A percentile compares a stretch with the other conserved stretches of the same genome.
Conservation (phyloP, 1,140 invertebrate species). For the Drosophila malerkotliana region DNA sequence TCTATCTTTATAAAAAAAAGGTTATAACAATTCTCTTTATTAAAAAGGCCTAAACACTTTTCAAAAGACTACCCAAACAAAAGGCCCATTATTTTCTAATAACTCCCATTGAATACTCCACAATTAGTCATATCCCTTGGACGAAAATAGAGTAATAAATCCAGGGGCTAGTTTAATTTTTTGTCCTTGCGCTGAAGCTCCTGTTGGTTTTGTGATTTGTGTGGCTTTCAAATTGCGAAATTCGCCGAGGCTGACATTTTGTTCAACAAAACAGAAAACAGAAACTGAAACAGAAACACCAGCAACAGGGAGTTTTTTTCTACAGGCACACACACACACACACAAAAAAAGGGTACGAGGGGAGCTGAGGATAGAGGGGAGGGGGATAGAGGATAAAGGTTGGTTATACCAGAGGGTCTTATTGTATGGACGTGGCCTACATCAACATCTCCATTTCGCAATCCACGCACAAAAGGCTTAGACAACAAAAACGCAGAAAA, state of each 20-base stretch:
- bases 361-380: not conserved
- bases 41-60: too few relatives aligned
- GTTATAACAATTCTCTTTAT: too few relatives aligned
- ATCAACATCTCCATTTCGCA: conserved; percentile 45
- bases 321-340: not conserved
- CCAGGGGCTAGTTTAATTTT: conserved; percentile 9
- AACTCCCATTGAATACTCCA: not conserved
- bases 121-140: not conserved
- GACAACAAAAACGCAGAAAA: not conserved
- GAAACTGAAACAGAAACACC: not conserved
- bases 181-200: conserved; percentile 12
- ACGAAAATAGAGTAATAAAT: conserved; percentile 7
- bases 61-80: too few relatives aligned
- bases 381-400: not conserved
- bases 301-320: conserved; percentile 5
- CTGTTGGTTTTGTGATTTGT: conserved; percentile 69
- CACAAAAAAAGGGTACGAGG: not conserved
- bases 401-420: not conserved
- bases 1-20: too few relatives aligned
- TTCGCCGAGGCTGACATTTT: conserved; percentile 77
- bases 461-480: conserved; percentile 16
- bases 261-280: conserved; percentile 54
- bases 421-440: conserved; percentile 45
- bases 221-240: conserved; percentile 80
- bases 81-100: not conserved